Percentiles rank a stretch among this genome's conserved stretches.
phyloP scores from a whole-genome alignment of 2,888 invertebrate species.

The Phengaris alcon region DNA sequence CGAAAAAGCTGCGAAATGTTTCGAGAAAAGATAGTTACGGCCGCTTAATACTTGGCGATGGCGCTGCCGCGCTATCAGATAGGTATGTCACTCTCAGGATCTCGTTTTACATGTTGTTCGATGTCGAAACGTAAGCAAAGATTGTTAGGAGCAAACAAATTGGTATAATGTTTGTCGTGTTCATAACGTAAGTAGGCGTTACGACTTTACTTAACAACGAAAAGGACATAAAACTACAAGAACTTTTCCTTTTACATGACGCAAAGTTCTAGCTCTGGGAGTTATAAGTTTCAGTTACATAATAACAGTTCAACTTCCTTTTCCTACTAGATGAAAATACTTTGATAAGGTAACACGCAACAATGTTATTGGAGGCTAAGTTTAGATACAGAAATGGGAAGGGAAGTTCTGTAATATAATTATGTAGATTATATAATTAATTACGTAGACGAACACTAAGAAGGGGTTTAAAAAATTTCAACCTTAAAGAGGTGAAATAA shows the following conservation, averaged over 20 bases:
- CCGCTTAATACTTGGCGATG: too few relatives aligned
- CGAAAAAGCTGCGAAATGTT: too few relatives aligned
- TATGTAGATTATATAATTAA: too few relatives aligned
- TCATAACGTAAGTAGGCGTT: slow-evolving; percentile 10
- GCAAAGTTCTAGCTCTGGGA: neutral
- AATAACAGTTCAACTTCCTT: neutral
- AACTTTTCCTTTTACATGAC: slow-evolving; percentile 13
- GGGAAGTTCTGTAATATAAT: too few relatives aligned
- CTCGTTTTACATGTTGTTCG: neutral
- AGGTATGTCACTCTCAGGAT: neutral
- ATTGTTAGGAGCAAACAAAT: slow-evolving; percentile 15
- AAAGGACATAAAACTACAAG: slow-evolving; percentile 2
- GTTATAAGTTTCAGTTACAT: neutral
- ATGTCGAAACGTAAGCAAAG: slow-evolving; percentile 3
- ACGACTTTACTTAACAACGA: slow-evolving; percentile 16
- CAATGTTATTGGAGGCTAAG: neutral
- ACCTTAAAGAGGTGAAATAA: too few relatives aligned
- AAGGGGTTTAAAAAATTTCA: too few relatives aligned
- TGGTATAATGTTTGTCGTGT: slow-evolving; percentile 9
- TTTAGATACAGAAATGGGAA: too few relatives aligned
- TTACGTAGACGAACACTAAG: too few relatives aligned
- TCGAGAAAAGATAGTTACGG: too few relatives aligned
- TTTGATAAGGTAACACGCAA: neutral
- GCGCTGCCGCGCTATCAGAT: too few relatives aligned
- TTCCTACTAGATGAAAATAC: neutral